Evolutionary conservation across 2,113 vertebrate species (phyloP), one percentile per base, ranked within the genome.

Genomic region (Pavo muticus): DNA sequence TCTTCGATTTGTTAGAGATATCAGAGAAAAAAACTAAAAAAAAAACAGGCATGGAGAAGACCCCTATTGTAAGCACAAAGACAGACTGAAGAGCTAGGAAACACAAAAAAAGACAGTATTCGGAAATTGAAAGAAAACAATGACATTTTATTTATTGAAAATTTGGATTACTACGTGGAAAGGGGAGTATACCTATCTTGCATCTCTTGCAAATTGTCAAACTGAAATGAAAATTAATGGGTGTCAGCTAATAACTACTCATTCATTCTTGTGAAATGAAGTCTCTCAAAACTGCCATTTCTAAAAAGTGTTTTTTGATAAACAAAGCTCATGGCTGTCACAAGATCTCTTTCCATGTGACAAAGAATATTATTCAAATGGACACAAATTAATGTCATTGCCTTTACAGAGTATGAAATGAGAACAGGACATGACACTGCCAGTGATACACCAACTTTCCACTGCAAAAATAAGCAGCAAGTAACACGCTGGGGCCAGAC

Each of bases 311-410:
- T 13, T 91, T 78, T 92, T 80, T 57, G 57, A 52, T 74, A 71
- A 95, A 93, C 42, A 91, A 86, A 94, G 69, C 32, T 63, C 64
- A 64, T 17, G 42, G 56, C 52, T 86, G 72, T 74, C 75, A 90
- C 56, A 60, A 80, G 68, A 68, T 94, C 42, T 82, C 48, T 60
- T 78, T 57, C 85, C 56, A 15, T 54, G 15, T 52, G 78, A 91
- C 82, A 91, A 77, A 2, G 10, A 83, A 10, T 14, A 56, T 78
- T 86, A 96, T 86, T 84, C 61, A 77, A 64, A 93, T 6, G 23
- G 89, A 95, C 82, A 88, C 23, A 68, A 90, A 94, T 90, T 80
- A 71, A 85, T 10, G 87, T 47, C 60, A 68, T 57, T 88, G 78
- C 57, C 84, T 29, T 93, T 91, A 94, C 72, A 91, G 59, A 56